phyloP scores from a whole-genome alignment of 2,113 vertebrate species.

The Lipophrys pholis region DNA sequence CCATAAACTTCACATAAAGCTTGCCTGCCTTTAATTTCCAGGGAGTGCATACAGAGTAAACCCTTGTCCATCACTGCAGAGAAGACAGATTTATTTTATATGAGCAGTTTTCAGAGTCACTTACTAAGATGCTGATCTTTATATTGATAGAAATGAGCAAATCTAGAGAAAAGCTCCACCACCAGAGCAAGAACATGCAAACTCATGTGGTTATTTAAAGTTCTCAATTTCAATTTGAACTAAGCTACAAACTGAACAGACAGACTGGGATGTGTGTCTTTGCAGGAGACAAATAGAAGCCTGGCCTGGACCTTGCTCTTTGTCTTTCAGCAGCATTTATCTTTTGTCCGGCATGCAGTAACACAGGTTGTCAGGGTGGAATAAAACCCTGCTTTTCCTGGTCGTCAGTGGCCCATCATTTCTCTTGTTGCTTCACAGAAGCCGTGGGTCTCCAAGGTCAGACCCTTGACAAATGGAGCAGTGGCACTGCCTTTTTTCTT shows the following conservation, averaged over 20 bases:
- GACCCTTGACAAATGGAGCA: conserved; percentile 72
- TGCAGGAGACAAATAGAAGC: conserved; percentile 7
- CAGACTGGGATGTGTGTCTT: neutral
- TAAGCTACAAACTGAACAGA: neutral
- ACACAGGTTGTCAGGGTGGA: conserved; percentile 36
- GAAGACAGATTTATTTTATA: too few species aligned
- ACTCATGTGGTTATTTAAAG: neutral
- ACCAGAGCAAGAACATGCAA: too few species aligned
- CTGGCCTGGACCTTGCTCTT: conserved; percentile 4
- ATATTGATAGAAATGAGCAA: too few species aligned
- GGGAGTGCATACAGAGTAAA: too few species aligned
- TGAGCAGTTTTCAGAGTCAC: too few species aligned
- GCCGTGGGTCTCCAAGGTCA: conserved; percentile 62
- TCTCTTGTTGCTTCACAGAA: conserved; percentile 46
- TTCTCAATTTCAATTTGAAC: neutral
- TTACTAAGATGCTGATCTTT: too few species aligned
- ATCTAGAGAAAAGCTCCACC: too few species aligned
- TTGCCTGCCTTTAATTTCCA: too few species aligned
- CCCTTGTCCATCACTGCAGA: too few species aligned
- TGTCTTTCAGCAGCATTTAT: conserved; percentile 37
- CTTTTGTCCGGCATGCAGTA: conserved; percentile 28
- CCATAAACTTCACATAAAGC: too few species aligned
- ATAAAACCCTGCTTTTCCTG: conserved; percentile 39
- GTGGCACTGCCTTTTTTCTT: conserved; percentile 55
- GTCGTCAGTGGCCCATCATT: conserved; percentile 42